A percentile compares a stretch with the other conserved stretches of the same genome.
These are phyloP conservation scores for Diabrotica virgifera DNA, from an alignment of 1,140 invertebrate species.

Conservation along the genomic window DNA sequence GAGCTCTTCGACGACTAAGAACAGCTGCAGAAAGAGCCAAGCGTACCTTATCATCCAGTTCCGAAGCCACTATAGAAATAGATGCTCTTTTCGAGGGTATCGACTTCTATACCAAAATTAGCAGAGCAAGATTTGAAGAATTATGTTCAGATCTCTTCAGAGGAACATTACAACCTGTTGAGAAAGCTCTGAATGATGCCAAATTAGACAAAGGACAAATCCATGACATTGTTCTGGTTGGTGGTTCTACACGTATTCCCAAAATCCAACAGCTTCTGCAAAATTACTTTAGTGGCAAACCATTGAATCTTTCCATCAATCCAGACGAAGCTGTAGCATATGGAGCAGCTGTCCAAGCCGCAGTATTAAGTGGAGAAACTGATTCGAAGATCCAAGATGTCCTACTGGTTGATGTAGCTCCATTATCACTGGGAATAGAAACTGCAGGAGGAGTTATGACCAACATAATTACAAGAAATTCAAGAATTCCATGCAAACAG, in stretches of 20 bases:
- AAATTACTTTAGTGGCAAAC: constrained; percentile 52
- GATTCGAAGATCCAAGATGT: constrained; percentile 52
- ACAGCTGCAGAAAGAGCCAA: constrained; percentile 67
- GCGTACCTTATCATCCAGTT: constrained; percentile 53
- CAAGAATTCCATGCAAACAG: constrained; percentile 61
- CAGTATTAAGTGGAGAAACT: constrained; percentile 49
- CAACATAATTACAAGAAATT: constrained; percentile 62
- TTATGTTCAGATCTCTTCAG: constrained; percentile 54
- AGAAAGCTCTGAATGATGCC: constrained; percentile 64
- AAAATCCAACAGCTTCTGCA: constrained; percentile 54
- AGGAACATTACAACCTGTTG: constrained; percentile 54
- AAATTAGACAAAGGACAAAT: constrained; percentile 65
- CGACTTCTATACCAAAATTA: constrained; percentile 54
- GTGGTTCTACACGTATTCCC: constrained; percentile 65
- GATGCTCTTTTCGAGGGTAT: constrained; percentile 53
- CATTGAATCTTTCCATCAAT: constrained; percentile 54
- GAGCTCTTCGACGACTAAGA: constrained; percentile 62
- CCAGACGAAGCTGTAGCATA: constrained; percentile 54
- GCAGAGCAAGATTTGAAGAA: constrained; percentile 58
- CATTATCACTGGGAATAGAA: constrained; percentile 59
- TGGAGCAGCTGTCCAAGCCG: constrained; percentile 52
- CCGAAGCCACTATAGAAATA: constrained; percentile 53
- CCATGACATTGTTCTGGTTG: constrained; percentile 69
- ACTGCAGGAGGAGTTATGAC: constrained; percentile 65
- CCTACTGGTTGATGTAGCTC: constrained; percentile 55